These are phyloP conservation scores for Scartelaos histophorus DNA, from an alignment of 2,113 vertebrate genomes.

Conservation along the genomic window DNA sequence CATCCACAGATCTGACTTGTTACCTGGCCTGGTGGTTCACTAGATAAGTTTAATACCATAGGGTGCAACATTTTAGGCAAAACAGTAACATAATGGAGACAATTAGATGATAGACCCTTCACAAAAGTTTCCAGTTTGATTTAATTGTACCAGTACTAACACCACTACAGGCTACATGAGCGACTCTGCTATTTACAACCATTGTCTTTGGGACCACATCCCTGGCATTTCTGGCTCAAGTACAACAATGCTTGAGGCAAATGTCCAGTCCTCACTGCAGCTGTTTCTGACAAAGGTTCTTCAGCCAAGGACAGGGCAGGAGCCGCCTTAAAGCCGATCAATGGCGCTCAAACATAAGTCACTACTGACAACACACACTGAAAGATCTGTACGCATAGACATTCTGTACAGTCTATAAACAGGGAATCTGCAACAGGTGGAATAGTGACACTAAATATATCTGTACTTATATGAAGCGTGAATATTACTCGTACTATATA, in stretches of 20 bases:
- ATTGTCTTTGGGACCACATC: conserved; percentile 11
- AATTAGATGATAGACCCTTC: no score
- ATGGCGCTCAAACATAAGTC: conserved; percentile 38
- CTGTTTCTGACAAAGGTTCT: conserved; percentile 49
- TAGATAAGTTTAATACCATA: no score
- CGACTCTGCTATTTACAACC: conserved; percentile 41
- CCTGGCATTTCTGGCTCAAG: conserved; percentile 25
- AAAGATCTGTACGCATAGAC: not conserved
- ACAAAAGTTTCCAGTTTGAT: no score
- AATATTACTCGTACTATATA: not conserved
- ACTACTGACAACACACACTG: conserved; percentile 45
- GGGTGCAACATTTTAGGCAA: no score
- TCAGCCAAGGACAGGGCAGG: conserved; percentile 25
- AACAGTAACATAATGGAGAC: no score
- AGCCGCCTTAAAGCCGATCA: conserved; percentile 40
- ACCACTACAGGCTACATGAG: not conserved
- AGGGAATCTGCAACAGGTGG: no score
- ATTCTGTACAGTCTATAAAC: not conserved
- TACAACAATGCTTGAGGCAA: conserved; percentile 26
- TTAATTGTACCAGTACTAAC: not conserved
- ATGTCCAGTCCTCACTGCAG: conserved; percentile 43
- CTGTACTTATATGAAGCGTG: not conserved
- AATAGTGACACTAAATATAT: no score
- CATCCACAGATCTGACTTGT: no score
- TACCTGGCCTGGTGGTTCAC: no score